Evolutionary conservation across 2,888 invertebrate species (phyloP).

Genomic region (Pollenia angustigena): DNA sequence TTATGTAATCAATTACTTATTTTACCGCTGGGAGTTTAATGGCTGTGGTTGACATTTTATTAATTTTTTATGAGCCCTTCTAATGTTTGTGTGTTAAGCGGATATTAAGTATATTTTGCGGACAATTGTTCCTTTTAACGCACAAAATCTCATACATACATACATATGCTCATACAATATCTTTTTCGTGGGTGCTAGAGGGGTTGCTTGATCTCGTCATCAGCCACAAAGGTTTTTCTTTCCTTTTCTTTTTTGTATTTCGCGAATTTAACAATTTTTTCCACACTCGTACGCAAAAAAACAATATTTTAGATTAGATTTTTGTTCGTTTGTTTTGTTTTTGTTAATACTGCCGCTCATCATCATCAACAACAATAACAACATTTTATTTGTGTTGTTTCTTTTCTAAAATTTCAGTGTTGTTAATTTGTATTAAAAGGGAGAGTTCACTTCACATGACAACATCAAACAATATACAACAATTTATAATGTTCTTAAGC

Average conservation of each 20-base stretch:
- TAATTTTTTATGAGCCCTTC: no score
- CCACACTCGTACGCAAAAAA: neutral
- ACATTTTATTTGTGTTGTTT: conserved; percentile 9
- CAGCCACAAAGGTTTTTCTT: conserved; percentile 14
- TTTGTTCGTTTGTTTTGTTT: conserved; percentile 1
- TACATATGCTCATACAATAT: neutral
- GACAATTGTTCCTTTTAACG: neutral
- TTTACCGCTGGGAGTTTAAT: no score
- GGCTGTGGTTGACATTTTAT: no score
- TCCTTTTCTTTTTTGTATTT: conserved; percentile 24
- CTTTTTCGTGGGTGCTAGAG: neutral
- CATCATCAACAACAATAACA: conserved; percentile 20
- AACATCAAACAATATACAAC: conserved; percentile 63
- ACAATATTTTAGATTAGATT: conserved; percentile 40
- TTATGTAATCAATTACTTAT: no score
- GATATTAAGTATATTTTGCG: neutral
- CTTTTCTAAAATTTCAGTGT: conserved; percentile 41
- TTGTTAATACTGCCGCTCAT: conserved; percentile 35
- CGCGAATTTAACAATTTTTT: neutral
- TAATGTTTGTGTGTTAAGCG: neutral
- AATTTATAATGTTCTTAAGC: conserved; percentile 54
- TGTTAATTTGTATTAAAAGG: conserved; percentile 78
- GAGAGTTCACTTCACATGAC: conserved; percentile 78
- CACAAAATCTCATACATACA: neutral
- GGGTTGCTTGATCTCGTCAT: conserved; percentile 59